These are phyloP conservation scores for Phodopus roborovskii DNA, from an alignment of 2,113 vertebrate species.

Conservation along the genomic window DNA sequence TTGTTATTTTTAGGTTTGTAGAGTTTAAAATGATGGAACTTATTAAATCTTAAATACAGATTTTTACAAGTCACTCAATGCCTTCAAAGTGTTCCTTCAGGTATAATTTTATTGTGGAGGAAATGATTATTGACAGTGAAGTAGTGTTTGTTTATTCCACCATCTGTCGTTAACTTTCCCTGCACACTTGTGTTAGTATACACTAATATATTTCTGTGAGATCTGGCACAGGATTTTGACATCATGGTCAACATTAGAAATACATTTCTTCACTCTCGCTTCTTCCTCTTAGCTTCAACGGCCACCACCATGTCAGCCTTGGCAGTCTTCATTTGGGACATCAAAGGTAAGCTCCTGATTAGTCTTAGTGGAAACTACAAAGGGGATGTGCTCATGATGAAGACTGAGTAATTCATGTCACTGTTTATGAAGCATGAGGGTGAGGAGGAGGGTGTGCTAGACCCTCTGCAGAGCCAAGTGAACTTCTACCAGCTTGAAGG, in stretches of 20 bases:
- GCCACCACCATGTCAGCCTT: too few relatives aligned
- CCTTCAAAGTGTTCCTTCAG: slow-evolving; percentile 47
- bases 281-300: background rate
- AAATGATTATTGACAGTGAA: background rate
- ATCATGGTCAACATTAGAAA: background rate
- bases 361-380: too few relatives aligned
- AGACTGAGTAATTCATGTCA: too few relatives aligned
- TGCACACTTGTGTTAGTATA: slow-evolving; percentile 30
- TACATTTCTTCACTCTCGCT: background rate
- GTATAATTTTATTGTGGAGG: background rate
- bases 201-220: slow-evolving; percentile 39
- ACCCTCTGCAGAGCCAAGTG: too few relatives aligned
- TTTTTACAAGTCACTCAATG: slow-evolving; percentile 15
- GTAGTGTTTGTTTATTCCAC: slow-evolving; percentile 21
- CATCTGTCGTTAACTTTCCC: slow-evolving; percentile 39
- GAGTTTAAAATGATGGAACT: background rate
- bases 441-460: too few relatives aligned
- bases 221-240: background rate
- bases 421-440: too few relatives aligned
- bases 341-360: too few relatives aligned
- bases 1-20: background rate
- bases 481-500: too few relatives aligned
- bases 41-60: slow-evolving; percentile 55
- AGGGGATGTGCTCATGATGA: too few relatives aligned
- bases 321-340: too few relatives aligned